Evolutionary conservation across 2,888 invertebrate species (phyloP).

Genomic region (Ennomos quercinarius): DNA sequence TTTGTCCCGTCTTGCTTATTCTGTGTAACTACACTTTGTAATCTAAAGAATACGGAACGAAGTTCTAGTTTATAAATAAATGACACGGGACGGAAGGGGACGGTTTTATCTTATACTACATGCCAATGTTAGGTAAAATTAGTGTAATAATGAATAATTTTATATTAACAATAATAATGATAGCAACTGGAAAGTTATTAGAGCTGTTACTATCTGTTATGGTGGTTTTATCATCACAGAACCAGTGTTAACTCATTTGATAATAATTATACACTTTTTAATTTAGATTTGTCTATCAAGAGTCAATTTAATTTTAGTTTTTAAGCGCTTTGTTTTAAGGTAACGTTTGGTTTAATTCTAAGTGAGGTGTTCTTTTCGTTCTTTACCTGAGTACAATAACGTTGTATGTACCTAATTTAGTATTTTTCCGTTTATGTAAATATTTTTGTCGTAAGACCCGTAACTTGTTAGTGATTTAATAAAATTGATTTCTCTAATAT

Average conservation of each 20-base stretch:
- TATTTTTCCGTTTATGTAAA: constrained; percentile 65
- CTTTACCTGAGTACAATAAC: constrained; percentile 73
- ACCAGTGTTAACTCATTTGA: constrained; percentile 16
- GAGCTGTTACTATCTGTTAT: constrained; percentile 9
- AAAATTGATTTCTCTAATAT: constrained; percentile 67
- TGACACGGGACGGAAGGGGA: constrained; percentile 9
- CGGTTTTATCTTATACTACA: neutral
- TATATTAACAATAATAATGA: neutral
- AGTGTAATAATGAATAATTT: neutral
- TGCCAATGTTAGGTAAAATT: neutral
- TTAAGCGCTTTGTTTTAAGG: constrained; percentile 43
- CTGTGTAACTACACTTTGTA: neutral
- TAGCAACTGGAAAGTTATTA: constrained; percentile 1
- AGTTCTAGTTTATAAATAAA: constrained; percentile 1
- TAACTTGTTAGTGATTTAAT: constrained; percentile 70
- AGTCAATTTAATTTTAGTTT: constrained; percentile 32
- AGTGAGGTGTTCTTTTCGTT: constrained; percentile 48
- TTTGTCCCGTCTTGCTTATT: constrained; percentile 13
- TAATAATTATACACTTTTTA: constrained; percentile 5
- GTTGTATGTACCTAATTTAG: constrained; percentile 50
- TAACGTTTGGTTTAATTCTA: constrained; percentile 59
- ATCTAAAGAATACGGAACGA: neutral
- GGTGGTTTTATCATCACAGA: constrained; percentile 20
- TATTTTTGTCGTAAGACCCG: constrained; percentile 61
- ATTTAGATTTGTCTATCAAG: constrained; percentile 16